Evolutionary conservation across 2,888 invertebrate species (phyloP), one percentile per base, ranked within the genome.

Genomic region (Cecidostiba fungosa): DNA sequence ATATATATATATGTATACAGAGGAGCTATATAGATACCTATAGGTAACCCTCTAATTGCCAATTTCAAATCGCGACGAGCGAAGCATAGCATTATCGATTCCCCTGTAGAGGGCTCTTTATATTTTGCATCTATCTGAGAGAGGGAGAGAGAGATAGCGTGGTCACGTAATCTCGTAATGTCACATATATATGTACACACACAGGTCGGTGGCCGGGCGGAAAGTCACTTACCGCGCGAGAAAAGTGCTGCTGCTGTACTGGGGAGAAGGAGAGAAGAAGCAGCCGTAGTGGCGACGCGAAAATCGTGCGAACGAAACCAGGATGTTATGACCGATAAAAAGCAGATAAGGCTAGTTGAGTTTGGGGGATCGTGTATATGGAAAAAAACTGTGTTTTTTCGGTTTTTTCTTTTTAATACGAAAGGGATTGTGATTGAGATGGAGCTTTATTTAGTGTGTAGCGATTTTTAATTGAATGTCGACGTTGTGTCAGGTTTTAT

Each of bases 151-250:
- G 72, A 72, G 39, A 72, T 39, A 72, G 23, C 72, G 72, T 14
- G 39, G 72, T 72, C 43, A 72, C 72, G 72, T 72, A 72, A 72
- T 39, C 23, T 72, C 39, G 72, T 72, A 72, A 72, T 39, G 72
- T 39, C 72, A 23, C 72, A 19, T 32, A 36, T 1, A n/a, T 19
- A 16, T 19, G 3, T 3, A 32, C 43, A 19, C 16, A 36, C 6
- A 23, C 12, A 10, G 39, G 36, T 39, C 39, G 43, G 8, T 23
- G 10, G 72, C 32, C n/a, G 23, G 10, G 39, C 72, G 72, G 43
- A 72, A 72, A 72, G 72, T 72, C 72, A 72, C 39, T 72, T 70
- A 70, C 70, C 70, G 70, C 70, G 62, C 26, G 62, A 62, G 62
- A 62, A 62, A 62, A 62, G 62, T n/a, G 36, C 69, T 19, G 66